These are phyloP conservation scores for Proterorhinus semilunaris DNA, from an alignment of 2,113 vertebrate species.

Conservation along the genomic window DNA sequence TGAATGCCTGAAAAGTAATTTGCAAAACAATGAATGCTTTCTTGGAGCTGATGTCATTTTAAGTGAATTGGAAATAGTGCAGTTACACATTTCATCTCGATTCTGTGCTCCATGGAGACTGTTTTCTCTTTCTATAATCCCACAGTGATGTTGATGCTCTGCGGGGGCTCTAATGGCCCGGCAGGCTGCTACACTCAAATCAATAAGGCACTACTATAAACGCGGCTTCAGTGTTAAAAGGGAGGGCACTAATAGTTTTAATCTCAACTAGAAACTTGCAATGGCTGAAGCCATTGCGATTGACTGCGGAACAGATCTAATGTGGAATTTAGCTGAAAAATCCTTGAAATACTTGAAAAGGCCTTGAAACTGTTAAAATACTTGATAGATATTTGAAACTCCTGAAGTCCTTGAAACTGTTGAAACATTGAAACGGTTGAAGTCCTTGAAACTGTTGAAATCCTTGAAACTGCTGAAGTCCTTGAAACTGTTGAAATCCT, in stretches of 20 bases:
- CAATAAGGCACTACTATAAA: slow-evolving; percentile 36
- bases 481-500: too few species aligned
- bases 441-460: too few species aligned
- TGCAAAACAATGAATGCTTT: slow-evolving; percentile 33
- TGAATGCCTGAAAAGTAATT: slow-evolving; percentile 19
- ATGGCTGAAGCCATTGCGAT: too few species aligned
- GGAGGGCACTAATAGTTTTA: neutral
- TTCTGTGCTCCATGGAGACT: slow-evolving; percentile 15
- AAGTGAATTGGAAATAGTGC: slow-evolving; percentile 22
- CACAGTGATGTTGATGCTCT: slow-evolving; percentile 34
- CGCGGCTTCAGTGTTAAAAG: neutral
- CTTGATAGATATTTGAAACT: too few species aligned
- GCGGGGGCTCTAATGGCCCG: slow-evolving; percentile 18
- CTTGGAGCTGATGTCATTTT: slow-evolving; percentile 24
- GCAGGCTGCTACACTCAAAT: slow-evolving; percentile 40
- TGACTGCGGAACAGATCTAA: too few species aligned
- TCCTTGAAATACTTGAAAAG: too few species aligned
- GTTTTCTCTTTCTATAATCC: slow-evolving; percentile 37
- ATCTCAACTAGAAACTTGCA: too few species aligned
- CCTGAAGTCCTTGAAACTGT: too few species aligned
- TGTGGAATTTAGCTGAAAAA: too few species aligned
- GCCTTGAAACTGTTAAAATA: too few species aligned
- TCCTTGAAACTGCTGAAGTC: too few species aligned
- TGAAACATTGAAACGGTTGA: too few species aligned
- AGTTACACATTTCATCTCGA: slow-evolving; percentile 22